phyloP scores from a whole-genome alignment of 2,888 invertebrate genomes.

The Sussaba pulchella region DNA sequence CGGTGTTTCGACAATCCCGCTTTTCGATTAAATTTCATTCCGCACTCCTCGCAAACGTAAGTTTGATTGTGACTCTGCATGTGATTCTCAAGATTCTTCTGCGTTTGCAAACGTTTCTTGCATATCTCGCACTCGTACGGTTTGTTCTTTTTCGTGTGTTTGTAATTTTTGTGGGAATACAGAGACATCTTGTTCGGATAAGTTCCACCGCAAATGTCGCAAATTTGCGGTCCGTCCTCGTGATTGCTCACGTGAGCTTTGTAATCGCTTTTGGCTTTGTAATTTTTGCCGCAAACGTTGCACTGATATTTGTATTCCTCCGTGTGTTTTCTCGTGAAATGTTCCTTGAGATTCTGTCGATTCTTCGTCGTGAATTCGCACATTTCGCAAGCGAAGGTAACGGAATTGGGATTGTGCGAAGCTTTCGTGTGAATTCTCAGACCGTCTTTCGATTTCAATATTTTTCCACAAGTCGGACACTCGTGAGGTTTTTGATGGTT shows the following conservation, averaged over 20 bases:
- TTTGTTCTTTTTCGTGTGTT: conserved; percentile 61
- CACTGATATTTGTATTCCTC: conserved; percentile 63
- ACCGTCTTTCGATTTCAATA: conserved; percentile 66
- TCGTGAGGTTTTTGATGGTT: conserved; percentile 63
- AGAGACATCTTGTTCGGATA: conserved; percentile 67
- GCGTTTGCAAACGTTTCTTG: conserved; percentile 58
- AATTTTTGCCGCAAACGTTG: conserved; percentile 21
- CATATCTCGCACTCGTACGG: conserved; percentile 65
- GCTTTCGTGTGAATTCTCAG: conserved; percentile 67
- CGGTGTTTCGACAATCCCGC: conserved; percentile 61
- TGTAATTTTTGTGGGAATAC: conserved; percentile 66
- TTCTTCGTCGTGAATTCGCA: conserved; percentile 67
- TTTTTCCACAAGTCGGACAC: conserved; percentile 68
- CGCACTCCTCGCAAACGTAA: conserved; percentile 67
- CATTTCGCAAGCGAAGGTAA: conserved; percentile 62
- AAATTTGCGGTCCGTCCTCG: conserved; percentile 64
- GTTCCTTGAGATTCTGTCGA: conserved; percentile 58
- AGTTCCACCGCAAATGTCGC: conserved; percentile 52
- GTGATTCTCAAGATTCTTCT: conserved; percentile 63
- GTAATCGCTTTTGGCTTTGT: conserved; percentile 62
- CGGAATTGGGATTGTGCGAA: conserved; percentile 66
- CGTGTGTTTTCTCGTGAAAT: conserved; percentile 65
- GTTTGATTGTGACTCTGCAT: conserved; percentile 67
- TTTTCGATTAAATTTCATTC: conserved; percentile 58
- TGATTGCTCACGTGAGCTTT: conserved; percentile 64